Evolutionary conservation across 2,797 vertebrate species (phyloP), one percentile per base, ranked within the genome.

Genomic region (Artibeus lituratus): DNA sequence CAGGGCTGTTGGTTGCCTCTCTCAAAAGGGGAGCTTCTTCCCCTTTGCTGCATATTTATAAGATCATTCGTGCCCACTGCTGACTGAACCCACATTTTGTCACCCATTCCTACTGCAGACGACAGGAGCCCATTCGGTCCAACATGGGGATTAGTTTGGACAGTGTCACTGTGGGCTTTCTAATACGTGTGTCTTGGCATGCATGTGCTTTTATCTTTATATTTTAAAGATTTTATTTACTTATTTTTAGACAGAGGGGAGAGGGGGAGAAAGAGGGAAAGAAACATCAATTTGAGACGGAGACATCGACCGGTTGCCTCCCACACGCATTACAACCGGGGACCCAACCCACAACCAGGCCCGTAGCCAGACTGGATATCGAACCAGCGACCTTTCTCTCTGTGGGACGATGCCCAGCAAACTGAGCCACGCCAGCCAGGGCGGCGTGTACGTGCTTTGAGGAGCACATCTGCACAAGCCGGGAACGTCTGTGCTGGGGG

Each of bases 41-140:
- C 37, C 22, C 12, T 4, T 14, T 1, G 69, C 11, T 1, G 22
- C 10, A 0, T 9, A 14, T 3, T 2, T 1, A 26, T 86, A 37
- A 70, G 73, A 44, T 11, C 5, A 0, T 9, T 35, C 5, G 0
- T 8, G 39, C 12, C 44, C 8, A 0, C 12, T 1, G 21, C 70
- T 9, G 1, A 49, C 14, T 10, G 26, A 47, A 42, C 1, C 26
- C 32, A 3, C 5, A 3, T 22, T 19, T 26, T 15, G 29, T 39
- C 29, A 5, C 11, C 19, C n/a, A 7, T 35, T 12, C 70, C 70
- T 16, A 3, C 39, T 22, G 24, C 32, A 37, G 67, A 5, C 29
- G 1, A 35, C 26, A 2, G 39, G 4, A 47, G 0, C 10, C 7
- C 59, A 16, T 15, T n/a, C 26, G 8, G 26, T 35, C 49, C 29